phyloP scores from a whole-genome alignment of 2,797 vertebrate genomes.

The Hippopotamyrus pictus region DNA sequence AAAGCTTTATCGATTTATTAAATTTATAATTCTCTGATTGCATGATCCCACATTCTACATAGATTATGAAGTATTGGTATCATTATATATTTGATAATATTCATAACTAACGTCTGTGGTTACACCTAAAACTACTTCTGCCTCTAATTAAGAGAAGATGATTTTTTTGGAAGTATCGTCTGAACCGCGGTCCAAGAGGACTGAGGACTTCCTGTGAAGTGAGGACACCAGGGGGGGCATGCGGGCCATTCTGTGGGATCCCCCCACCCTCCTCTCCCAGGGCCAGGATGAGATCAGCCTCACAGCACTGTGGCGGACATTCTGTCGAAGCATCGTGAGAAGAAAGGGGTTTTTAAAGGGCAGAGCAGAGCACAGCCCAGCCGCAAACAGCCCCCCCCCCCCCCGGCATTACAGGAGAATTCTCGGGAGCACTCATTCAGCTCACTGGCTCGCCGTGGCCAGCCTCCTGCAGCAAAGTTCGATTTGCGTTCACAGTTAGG shows the following conservation, averaged over 20 bases:
- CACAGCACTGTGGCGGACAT: not conserved
- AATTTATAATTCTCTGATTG: not conserved
- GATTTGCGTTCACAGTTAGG: not conserved
- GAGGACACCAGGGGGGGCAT: not conserved
- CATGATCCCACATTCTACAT: not conserved
- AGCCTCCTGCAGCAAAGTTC: not conserved
- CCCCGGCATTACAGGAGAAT: not conserved
- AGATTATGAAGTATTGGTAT: not conserved
- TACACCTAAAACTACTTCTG: not conserved
- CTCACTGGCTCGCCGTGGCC: not conserved
- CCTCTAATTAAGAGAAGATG: not conserved
- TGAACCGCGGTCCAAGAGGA: not conserved
- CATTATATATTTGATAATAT: not conserved
- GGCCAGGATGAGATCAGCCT: not conserved
- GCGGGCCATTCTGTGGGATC: not conserved
- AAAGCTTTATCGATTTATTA: not conserved
- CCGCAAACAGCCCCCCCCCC: not conserved
- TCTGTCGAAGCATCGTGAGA: not conserved
- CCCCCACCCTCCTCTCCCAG: not conserved
- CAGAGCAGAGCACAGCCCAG: not conserved
- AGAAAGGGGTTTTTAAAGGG: not conserved
- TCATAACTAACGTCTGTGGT: not conserved
- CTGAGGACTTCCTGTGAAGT: not conserved
- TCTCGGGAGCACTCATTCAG: not conserved
- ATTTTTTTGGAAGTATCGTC: not conserved